phyloP scores from a whole-genome alignment of 2,113 vertebrate species.

The Cricetomys ansorgei region DNA sequence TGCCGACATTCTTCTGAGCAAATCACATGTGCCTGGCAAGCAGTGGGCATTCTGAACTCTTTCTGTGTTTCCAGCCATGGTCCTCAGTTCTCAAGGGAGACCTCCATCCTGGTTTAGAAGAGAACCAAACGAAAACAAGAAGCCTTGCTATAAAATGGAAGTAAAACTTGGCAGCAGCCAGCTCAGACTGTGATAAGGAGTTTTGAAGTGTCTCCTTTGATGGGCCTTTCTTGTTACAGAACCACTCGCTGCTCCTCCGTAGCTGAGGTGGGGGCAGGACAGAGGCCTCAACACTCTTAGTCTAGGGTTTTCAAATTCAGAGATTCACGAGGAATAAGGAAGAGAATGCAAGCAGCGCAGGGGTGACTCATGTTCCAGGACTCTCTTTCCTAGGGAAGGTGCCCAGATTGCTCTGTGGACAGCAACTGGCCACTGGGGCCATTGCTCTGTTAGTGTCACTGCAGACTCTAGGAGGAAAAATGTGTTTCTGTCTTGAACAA shows the following conservation, averaged over 20 bases:
- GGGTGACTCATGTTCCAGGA: neutral
- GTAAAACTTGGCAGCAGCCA: neutral
- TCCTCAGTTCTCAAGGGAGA: slow-evolving; percentile 72
- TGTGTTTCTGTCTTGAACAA: slow-evolving; percentile 29
- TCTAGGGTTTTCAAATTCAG: neutral
- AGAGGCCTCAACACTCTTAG: neutral
- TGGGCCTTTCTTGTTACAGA: slow-evolving; percentile 10
- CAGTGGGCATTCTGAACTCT: slow-evolving; percentile 49
- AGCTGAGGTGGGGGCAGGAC: too few relatives aligned
- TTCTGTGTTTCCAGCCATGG: slow-evolving; percentile 67
- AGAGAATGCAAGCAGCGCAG: neutral
- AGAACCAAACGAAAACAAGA: neutral
- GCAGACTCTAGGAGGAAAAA: neutral
- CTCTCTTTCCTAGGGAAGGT: neutral
- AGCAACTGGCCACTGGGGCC: neutral
- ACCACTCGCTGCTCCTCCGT: neutral
- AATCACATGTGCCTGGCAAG: slow-evolving; percentile 76
- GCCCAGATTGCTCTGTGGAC: neutral
- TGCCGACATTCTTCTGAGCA: slow-evolving; percentile 74
- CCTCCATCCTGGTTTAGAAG: slow-evolving; percentile 53
- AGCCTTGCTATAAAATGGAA: slow-evolving; percentile 57
- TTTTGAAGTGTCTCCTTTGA: neutral
- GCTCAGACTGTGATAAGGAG: neutral
- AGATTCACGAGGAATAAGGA: neutral
- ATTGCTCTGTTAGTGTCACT: neutral